Conservation (phyloP, 2,113 vertebrate genomes). For the Neopipo cinnamomea region DNA sequence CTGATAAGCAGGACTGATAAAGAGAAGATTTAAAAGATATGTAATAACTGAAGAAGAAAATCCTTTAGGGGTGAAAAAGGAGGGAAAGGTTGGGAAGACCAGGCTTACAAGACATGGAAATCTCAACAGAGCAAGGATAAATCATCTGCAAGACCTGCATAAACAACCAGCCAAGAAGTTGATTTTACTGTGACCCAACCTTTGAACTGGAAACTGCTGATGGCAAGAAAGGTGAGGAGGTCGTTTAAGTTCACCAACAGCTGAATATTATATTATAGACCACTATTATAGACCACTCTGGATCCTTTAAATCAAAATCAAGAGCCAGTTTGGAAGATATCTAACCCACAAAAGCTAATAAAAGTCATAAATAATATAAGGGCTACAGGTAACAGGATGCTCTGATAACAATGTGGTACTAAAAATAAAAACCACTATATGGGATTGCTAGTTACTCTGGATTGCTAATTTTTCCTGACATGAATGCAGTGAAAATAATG, state of each 20-base stretch:
- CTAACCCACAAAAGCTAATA: background rate
- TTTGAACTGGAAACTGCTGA: background rate
- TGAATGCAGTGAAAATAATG: constrained; percentile 26
- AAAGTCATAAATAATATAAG: background rate
- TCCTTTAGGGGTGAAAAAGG: background rate
- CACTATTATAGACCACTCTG: background rate
- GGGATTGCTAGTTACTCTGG: background rate
- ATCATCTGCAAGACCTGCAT: background rate
- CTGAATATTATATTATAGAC: no score
- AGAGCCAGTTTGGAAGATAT: background rate
- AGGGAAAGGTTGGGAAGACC: background rate
- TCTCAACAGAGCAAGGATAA: background rate
- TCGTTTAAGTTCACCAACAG: background rate
- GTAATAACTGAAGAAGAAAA: background rate
- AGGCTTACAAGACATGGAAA: background rate
- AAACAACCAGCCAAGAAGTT: background rate
- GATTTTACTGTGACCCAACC: background rate
- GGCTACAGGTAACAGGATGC: background rate
- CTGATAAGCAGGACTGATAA: background rate
- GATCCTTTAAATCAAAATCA: background rate
- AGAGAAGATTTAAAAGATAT: background rate
- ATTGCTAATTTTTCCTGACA: constrained; percentile 47
- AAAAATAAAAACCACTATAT: background rate
- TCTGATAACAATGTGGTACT: background rate
- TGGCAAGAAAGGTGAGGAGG: background rate